phyloP scores from a whole-genome alignment of 2,797 vertebrate genomes.

The Cryptoprocta ferox region DNA sequence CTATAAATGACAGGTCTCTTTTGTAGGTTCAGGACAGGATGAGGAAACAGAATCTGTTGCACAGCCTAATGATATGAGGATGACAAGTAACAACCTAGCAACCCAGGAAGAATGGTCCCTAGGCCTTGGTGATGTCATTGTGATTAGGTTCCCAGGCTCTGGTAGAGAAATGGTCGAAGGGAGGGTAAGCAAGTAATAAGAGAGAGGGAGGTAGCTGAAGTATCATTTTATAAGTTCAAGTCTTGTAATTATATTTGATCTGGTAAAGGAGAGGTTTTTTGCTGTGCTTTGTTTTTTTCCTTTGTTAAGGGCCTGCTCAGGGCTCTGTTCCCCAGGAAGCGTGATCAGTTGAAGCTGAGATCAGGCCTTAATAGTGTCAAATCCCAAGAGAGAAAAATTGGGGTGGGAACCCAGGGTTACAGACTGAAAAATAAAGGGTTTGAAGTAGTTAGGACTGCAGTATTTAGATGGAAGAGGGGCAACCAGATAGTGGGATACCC shows the following conservation, averaged over 20 bases:
- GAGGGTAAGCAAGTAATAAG: neutral
- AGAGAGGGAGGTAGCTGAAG: neutral
- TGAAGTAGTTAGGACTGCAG: neutral
- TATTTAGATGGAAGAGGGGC: neutral
- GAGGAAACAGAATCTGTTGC: neutral
- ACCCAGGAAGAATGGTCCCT: neutral
- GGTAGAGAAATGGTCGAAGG: neutral
- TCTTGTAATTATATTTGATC: neutral
- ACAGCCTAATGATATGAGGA: neutral
- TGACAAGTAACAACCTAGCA: neutral
- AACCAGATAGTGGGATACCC: neutral
- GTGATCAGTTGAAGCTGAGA: neutral
- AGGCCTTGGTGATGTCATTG: neutral
- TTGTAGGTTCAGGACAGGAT: neutral
- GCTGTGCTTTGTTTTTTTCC: neutral
- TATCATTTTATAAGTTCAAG: neutral
- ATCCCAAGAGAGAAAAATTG: neutral
- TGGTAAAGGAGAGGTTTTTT: neutral
- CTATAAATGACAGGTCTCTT: neutral
- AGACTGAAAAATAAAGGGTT: neutral
- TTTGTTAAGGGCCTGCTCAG: neutral
- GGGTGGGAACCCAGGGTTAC: neutral
- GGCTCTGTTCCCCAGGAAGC: neutral
- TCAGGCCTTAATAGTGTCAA: neutral
- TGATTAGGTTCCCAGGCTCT: neutral